Evolutionary conservation across 2,113 vertebrate species (phyloP).

Genomic region (Numenius arquata): DNA sequence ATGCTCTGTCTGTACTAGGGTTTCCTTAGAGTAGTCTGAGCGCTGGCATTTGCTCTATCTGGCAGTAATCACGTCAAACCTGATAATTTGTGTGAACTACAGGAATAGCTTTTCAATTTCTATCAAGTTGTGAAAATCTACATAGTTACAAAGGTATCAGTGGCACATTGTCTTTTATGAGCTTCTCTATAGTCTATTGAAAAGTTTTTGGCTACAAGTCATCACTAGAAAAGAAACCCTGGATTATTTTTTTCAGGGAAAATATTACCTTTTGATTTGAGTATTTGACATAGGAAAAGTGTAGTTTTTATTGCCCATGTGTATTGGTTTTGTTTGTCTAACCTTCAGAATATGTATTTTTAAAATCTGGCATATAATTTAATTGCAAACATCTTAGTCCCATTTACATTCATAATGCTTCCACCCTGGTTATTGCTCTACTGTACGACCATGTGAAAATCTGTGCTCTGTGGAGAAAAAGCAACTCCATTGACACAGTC

Average conservation of each 20-base stretch:
- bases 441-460: accelerated
- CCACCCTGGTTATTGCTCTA: not conserved
- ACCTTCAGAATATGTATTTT: not conserved
- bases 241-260: not conserved
- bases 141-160: not conserved
- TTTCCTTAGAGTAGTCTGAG: not conserved
- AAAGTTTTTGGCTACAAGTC: not conserved
- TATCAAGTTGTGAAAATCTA: not conserved
- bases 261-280: not conserved
- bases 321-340: not conserved
- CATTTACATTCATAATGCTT: not conserved
- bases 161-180: not conserved
- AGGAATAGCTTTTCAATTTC: not conserved
- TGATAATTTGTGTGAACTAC: not conserved
- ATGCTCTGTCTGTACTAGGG: not conserved
- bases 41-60: not conserved
- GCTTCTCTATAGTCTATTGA: not conserved
- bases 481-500: not conserved
- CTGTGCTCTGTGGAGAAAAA: not conserved
- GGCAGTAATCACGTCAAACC: not conserved
- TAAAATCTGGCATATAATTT: not conserved
- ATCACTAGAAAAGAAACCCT: not conserved
- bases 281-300: not conserved
- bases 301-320: not conserved
- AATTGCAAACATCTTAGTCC: not conserved